Conservation (phyloP, 2,797 vertebrate genomes). For the Crocidura indochinensis region DNA sequence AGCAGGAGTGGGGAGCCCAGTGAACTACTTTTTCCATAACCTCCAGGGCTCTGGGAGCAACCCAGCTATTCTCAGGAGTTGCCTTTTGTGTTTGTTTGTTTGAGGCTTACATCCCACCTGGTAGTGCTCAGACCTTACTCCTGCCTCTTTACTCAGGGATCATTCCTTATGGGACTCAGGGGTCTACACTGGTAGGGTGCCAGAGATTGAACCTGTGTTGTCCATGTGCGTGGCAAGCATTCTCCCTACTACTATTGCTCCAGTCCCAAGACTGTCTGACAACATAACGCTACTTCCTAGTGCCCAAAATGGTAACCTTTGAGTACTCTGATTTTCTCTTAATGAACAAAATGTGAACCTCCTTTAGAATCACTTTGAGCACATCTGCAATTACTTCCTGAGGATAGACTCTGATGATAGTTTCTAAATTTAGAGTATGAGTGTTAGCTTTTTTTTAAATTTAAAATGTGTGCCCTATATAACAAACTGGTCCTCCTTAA, state of each 20-base stretch:
- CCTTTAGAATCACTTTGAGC: constrained; percentile 13
- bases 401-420: constrained; percentile 29
- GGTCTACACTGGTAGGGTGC: too few species aligned
- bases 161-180: too few species aligned
- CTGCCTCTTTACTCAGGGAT: too few species aligned
- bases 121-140: too few species aligned
- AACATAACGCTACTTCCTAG: background rate
- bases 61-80: background rate
- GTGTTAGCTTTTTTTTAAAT: background rate
- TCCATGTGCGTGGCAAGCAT: too few species aligned
- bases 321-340: constrained; percentile 20
- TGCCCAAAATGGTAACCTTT: background rate
- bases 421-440: constrained; percentile 15
- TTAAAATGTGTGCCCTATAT: background rate
- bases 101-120: too few species aligned
- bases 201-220: too few species aligned
- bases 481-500: constrained; percentile 34
- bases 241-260: too few species aligned
- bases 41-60: background rate
- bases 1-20: background rate
- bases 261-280: background rate
- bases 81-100: background rate
- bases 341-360: constrained; percentile 17
- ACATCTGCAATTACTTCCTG: constrained; percentile 6
- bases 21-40: background rate